Evolutionary conservation across 2,797 vertebrate species (phyloP), one percentile per base, ranked within the genome.

Genomic region (Holocentrus rufus): DNA sequence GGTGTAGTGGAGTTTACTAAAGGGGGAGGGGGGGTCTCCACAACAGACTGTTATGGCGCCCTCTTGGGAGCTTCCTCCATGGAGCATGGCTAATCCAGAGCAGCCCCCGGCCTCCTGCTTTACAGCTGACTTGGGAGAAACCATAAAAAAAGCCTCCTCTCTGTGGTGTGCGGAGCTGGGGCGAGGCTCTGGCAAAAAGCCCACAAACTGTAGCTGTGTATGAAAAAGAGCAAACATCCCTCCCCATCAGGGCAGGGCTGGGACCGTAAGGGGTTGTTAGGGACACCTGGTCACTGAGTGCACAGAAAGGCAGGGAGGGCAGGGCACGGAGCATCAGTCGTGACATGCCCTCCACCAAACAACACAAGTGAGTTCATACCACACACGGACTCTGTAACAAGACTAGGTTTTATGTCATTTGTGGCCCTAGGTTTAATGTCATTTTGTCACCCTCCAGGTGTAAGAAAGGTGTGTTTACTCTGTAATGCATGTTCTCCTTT

Each of bases 21-120:
- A 31, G 36, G 42, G 30, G 67, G 74, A 39, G 72, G 67, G 78
- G 82, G 71, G 76, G 83, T 81, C 79, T 85, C 53, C 71, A 71
- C 76, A 83, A 44, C 76, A 72, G 56, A 79, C 75, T 63, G 66
- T 76, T 84, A 72, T 70, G 68, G 80, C 69, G 36, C 82, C 72
- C 89, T 85, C 87, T 62, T 76, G 88, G 87, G 92, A 89, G 79
- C 72, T 77, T 88, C 80, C 78, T 88, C 82, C 76, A 69, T 27
- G 53, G 76, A 91, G 87, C 91, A 85, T 90, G 84, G 79, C 86
- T 93, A 93, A 93, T 92, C 83, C 74, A 80, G 82, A 88, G 88
- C 91, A 93, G 89, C 86, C 85, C 67, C 72, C 34, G 71, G 84
- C 79, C 85, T 85, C 74, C 68, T 77, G 82, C 88, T 92, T 91